phyloP scores from a whole-genome alignment of 2,888 invertebrate species.

The Tenthredo distinguenda region DNA sequence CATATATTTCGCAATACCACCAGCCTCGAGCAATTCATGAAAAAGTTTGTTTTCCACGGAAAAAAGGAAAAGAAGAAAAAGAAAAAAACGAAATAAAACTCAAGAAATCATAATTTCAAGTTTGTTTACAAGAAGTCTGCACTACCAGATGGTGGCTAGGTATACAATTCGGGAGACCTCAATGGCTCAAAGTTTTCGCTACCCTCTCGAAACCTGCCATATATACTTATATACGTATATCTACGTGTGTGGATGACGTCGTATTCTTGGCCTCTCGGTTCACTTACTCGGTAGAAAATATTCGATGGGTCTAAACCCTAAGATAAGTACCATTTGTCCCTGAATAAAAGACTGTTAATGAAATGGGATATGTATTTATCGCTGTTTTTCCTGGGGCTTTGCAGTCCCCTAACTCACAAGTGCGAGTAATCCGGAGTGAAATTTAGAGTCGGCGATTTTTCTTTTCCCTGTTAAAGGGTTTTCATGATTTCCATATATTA shows the following conservation, averaged over 20 bases:
- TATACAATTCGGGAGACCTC: slow-evolving; percentile 35
- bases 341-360: background rate
- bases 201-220: background rate
- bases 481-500: slow-evolving; percentile 29
- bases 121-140: slow-evolving; percentile 47
- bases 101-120: slow-evolving; percentile 40
- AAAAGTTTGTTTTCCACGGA: slow-evolving; percentile 33
- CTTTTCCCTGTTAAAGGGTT: slow-evolving; percentile 21
- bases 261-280: background rate
- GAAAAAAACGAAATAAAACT: slow-evolving; percentile 25
- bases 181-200: slow-evolving; percentile 33
- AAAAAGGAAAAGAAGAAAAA: background rate
- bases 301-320: background rate
- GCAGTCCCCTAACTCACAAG: background rate
- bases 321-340: background rate
- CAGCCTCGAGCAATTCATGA: slow-evolving; percentile 15
- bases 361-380: background rate
- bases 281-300: background rate
- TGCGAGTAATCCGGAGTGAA: background rate
- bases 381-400: background rate
- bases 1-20: background rate
- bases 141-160: slow-evolving; percentile 32
- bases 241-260: background rate
- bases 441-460: background rate
- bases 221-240: background rate